phyloP scores from a whole-genome alignment of 2,888 invertebrate genomes.

The Oasisia sp. region DNA sequence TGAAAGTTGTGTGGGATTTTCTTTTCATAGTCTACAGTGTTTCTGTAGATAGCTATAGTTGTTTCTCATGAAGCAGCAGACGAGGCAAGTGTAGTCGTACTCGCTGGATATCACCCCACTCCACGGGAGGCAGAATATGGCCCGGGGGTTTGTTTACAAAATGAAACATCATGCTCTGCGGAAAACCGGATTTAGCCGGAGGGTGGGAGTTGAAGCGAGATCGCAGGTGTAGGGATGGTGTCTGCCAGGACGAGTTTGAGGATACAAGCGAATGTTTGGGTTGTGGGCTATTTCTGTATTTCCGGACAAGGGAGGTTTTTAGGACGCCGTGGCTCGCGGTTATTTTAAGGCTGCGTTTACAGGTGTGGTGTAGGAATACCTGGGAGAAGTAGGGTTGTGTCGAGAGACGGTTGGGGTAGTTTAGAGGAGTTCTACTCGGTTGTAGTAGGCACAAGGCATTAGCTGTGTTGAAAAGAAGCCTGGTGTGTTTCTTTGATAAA shows the following conservation, averaged over 20 bases:
- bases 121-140: background rate
- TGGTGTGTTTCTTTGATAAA: background rate
- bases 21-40: background rate
- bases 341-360: background rate
- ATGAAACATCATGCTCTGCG: background rate
- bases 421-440: background rate
- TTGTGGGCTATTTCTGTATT: background rate
- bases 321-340: background rate
- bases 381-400: background rate
- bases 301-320: background rate
- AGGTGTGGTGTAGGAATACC: background rate
- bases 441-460: background rate
- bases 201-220: background rate
- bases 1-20: background rate
- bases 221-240: background rate
- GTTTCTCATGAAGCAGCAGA: background rate
- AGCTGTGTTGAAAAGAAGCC: background rate
- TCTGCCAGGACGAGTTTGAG: background rate
- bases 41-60: background rate
- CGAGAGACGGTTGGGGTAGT: background rate
- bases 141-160: background rate
- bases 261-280: background rate
- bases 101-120: background rate
- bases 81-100: background rate
- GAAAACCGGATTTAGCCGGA: background rate